Percentiles rank a stretch among this genome's conserved stretches.
phyloP scores from a whole-genome alignment of 2,797 vertebrate genomes.

The Helostoma temminkii region DNA sequence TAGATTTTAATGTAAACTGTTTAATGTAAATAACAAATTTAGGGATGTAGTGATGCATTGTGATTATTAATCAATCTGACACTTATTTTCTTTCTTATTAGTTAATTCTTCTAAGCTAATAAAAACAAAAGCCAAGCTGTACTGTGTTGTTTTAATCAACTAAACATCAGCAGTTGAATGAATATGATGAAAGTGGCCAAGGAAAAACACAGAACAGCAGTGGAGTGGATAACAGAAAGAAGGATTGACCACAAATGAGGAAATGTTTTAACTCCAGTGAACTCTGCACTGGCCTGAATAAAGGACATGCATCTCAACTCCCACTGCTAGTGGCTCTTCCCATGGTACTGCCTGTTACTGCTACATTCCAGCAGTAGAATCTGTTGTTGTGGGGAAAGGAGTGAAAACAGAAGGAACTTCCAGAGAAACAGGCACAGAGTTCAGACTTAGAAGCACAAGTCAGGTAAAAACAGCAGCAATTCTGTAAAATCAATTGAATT shows the following conservation, averaged over 20 bases:
- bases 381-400: constrained; percentile 55
- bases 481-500: constrained; percentile 35
- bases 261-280: constrained; percentile 64
- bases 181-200: constrained; percentile 1
- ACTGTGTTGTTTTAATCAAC: neutral
- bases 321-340: constrained; percentile 52
- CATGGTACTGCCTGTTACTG: constrained; percentile 83
- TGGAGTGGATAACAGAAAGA: constrained; percentile 8
- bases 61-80: neutral
- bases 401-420: constrained; percentile 61
- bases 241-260: constrained; percentile 26
- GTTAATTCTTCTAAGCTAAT: neutral
- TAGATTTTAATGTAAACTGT: too few relatives aligned
- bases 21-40: too few relatives aligned
- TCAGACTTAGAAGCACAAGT: constrained; percentile 19
- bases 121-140: neutral
- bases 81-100: neutral
- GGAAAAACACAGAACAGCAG: constrained; percentile 4
- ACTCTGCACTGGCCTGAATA: constrained; percentile 50
- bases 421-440: constrained; percentile 38
- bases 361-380: constrained; percentile 79
- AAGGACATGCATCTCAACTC: constrained; percentile 38
- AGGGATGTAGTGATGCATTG: neutral
- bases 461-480: constrained; percentile 37
- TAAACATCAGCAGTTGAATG: neutral